A percentile compares a stretch with the other conserved stretches of the same genome.
Conservation (phyloP, 2,113 vertebrate species). For the Leptosomus discolor region DNA sequence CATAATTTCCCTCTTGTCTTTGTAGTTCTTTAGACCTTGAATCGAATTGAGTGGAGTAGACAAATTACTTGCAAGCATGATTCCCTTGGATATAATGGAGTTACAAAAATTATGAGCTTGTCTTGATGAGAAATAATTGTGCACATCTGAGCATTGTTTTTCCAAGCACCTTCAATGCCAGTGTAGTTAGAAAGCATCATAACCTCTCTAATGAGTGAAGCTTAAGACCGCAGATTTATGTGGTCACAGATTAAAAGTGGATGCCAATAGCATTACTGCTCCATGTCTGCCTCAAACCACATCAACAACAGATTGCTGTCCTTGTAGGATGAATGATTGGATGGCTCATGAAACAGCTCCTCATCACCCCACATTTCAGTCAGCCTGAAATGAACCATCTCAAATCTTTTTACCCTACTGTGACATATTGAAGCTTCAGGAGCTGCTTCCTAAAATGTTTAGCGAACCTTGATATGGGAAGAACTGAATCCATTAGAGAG, state of each 20-base stretch:
- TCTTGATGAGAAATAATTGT: slow-evolving; percentile 11
- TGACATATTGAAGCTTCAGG: not conserved
- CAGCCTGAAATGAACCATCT: not conserved
- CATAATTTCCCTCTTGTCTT: not conserved
- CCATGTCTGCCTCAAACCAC: not conserved
- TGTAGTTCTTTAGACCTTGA: not conserved
- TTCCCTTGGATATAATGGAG: not conserved
- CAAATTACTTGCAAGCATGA: not conserved
- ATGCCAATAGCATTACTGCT: not conserved
- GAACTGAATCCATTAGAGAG: not conserved
- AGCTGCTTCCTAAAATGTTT: not conserved
- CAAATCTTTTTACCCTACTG: not conserved
- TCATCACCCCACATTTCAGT: not conserved
- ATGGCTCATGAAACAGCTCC: not conserved
- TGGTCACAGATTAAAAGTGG: not conserved
- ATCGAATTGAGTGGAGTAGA: not conserved
- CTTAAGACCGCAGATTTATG: not conserved
- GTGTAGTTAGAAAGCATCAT: not conserved
- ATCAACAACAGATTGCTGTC: not conserved
- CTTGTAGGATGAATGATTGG: not conserved
- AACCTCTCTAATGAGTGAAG: not conserved
- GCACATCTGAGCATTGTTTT: not conserved
- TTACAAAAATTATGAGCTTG: not conserved
- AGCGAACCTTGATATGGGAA: not conserved
- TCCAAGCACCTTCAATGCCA: not conserved